Base-by-base conservation (phyloP, 2,113 vertebrate genomes). In the Cichladusa arquata region DNA sequence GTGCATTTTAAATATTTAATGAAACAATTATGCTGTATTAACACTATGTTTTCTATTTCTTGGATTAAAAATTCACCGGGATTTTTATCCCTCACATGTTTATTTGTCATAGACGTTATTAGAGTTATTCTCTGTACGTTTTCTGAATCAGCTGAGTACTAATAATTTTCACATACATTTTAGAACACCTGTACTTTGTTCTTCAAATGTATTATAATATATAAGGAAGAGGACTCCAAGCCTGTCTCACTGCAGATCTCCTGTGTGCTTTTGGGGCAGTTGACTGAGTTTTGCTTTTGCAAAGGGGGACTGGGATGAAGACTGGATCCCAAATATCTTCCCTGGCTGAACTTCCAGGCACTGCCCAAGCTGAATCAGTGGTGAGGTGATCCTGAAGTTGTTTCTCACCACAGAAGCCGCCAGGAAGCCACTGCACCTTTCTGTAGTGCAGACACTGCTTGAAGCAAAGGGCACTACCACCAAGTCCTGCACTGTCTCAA, bases 1-100 rank as follows among this genome's bases (percentile, higher is more conserved):
- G 34, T 70, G 2, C 51, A 62, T 77, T 89, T 93, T 97, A 83
- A 97, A 96, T 96, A 91, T 96, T 97, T 97, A 94, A 91, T 96
- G 85, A 78, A 95, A 89, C 56, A 95, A 65, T 78, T 96, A 84
- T 24, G 25, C 47, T 88, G 6, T 53, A 69, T 92, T 92, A 94
- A 88, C 51, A 51, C 15, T 45, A 56, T 73, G n/a, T 38, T 94
- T 38, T 90, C 91, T 92, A 87, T 95, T 88, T 92, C 72, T 85
- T 64, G 76, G 83, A 81, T 92, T 95, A 95, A 94, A 93, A 88
- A 61, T 86, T 81, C 91, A 88, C 66, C 7, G 72, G 51, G 14
- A 58, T 89, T 94, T 89, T 88, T 84, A 81, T 88, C n/a, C 42
- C 29, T 90, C 3, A 1, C 16, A 64, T 85, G 48, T 88, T 79